These are phyloP conservation scores for Podarcis raffonei DNA, from an alignment of 2,113 vertebrate species.

Conservation along the genomic window DNA sequence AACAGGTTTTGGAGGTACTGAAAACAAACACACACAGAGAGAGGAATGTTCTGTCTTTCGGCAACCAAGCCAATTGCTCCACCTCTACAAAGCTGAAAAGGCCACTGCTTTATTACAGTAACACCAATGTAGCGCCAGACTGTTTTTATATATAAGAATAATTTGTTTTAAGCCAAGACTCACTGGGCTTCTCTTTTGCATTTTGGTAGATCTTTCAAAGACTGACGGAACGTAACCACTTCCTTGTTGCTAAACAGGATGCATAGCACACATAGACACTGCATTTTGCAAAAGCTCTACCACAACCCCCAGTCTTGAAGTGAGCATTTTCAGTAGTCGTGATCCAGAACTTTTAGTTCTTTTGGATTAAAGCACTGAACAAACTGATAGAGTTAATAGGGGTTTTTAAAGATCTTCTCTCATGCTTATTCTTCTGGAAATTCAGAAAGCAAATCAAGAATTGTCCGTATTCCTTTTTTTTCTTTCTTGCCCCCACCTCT, in stretches of 20 bases:
- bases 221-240: conserved; percentile 60
- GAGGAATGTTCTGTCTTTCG: conserved; percentile 39
- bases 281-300: conserved; percentile 26
- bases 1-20: conserved; percentile 88
- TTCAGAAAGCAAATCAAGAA: neutral
- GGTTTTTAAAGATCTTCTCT: neutral
- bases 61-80: neutral
- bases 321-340: conserved; percentile 14
- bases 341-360: conserved; percentile 16
- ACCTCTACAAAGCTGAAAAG: neutral
- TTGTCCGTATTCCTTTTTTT: conserved; percentile 34
- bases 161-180: accelerated
- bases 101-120: neutral
- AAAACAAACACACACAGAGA: conserved; percentile 44
- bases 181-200: neutral
- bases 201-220: neutral
- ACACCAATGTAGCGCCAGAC: neutral
- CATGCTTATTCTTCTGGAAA: neutral
- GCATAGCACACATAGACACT: conserved; percentile 50
- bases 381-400: neutral
- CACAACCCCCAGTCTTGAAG: neutral
- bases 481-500: conserved; percentile 59
- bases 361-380: neutral
- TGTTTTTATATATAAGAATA: neutral
- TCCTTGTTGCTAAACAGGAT: conserved; percentile 90